Conservation (phyloP, 1,140 invertebrate genomes). For the Neodiprion virginianus region DNA sequence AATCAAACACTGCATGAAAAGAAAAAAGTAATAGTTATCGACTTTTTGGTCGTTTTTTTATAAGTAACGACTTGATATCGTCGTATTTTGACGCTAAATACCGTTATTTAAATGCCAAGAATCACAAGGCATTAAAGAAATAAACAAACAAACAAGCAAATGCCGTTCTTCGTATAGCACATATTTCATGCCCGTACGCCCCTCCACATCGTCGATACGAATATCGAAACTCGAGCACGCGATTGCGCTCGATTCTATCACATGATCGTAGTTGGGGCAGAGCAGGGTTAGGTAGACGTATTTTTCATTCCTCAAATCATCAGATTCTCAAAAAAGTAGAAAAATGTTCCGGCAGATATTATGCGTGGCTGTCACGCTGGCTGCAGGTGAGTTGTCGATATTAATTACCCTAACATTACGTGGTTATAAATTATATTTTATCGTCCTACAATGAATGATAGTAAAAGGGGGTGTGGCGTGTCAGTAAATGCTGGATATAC, state of each 20-base stretch:
- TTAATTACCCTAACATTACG: neutral
- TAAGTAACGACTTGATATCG: too few relatives aligned
- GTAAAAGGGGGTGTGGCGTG: conserved; percentile 24
- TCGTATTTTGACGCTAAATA: too few relatives aligned
- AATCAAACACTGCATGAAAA: too few relatives aligned
- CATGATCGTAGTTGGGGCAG: conserved; percentile 24
- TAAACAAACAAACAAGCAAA: too few relatives aligned
- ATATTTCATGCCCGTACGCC: neutral
- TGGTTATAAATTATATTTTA: neutral
- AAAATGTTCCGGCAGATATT: conserved; percentile 28
- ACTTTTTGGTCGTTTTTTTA: too few relatives aligned
- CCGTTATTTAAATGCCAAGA: too few relatives aligned
- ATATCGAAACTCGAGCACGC: conserved; percentile 18
- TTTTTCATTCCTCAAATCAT: conserved; percentile 10
- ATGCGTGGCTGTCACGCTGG: conserved; percentile 13
- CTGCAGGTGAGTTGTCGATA: conserved; percentile 23
- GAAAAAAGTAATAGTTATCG: too few relatives aligned
- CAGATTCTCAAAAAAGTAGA: neutral
- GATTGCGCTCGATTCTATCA: conserved; percentile 21
- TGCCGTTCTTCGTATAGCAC: too few relatives aligned
- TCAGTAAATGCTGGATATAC: neutral
- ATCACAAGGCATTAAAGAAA: too few relatives aligned
- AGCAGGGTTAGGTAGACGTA: conserved; percentile 23
- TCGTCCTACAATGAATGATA: neutral
- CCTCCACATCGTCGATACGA: neutral